Evolutionary conservation across 1,140 invertebrate genomes (phyloP).

Genomic region (Ips nitidus): DNA sequence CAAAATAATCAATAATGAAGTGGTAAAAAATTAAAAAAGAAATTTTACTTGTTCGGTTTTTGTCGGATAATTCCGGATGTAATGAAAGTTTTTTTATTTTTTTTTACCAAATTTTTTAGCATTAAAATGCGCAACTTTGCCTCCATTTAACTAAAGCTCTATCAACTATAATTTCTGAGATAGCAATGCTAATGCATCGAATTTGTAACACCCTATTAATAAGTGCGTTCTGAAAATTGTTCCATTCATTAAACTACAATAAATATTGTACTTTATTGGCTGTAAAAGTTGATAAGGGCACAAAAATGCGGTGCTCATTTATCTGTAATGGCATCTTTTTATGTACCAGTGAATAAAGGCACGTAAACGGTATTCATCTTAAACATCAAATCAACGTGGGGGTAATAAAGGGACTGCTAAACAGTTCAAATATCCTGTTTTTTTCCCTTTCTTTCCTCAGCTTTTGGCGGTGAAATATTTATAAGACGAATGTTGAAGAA

Average conservation of each 20-base stretch:
- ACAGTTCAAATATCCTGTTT: conserved; percentile 1
- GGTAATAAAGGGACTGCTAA: not conserved
- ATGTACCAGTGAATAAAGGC: conserved; percentile 6
- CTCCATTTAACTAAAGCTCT: too few species aligned
- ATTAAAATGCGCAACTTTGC: too few species aligned
- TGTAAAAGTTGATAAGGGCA: conserved; percentile 15
- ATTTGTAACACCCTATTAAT: too few species aligned
- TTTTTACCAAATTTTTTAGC: too few species aligned
- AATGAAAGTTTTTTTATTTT: too few species aligned
- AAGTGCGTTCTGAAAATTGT: not conserved
- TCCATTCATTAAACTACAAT: conserved; percentile 2
- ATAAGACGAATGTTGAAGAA: not conserved
- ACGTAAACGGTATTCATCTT: conserved; percentile 9
- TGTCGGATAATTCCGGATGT: too few species aligned
- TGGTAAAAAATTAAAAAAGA: too few species aligned
- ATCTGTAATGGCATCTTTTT: conserved; percentile 27
- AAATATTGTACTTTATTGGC: conserved; percentile 15
- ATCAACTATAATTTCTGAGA: too few species aligned
- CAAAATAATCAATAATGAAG: too few species aligned
- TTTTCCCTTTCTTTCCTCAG: not conserved
- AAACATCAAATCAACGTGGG: conserved; percentile 6
- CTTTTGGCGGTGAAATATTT: too few species aligned
- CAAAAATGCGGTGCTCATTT: conserved; percentile 15
- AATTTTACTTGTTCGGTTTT: too few species aligned
- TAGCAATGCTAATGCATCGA: too few species aligned